Evolutionary conservation across 2,888 invertebrate species (phyloP).

Genomic region (Boloria selene): DNA sequence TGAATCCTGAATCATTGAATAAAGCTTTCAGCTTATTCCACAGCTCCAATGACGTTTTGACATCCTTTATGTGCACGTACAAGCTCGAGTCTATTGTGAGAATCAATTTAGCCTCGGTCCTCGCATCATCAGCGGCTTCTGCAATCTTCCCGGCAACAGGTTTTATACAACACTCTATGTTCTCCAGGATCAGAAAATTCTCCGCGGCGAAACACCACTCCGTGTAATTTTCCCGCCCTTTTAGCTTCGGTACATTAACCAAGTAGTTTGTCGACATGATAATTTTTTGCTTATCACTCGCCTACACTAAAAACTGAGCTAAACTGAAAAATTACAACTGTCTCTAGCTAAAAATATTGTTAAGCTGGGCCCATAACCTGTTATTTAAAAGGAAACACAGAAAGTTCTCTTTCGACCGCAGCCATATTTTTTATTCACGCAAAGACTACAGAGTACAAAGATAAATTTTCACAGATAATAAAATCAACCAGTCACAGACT

Average conservation of each 20-base stretch:
- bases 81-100: too few relatives aligned
- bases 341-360: too few relatives aligned
- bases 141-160: constrained; percentile 7
- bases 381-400: neutral
- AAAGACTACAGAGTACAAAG: too few relatives aligned
- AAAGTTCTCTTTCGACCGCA: too few relatives aligned
- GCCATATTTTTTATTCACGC: too few relatives aligned
- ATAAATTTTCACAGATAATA: too few relatives aligned
- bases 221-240: constrained; percentile 1
- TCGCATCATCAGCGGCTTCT: constrained; percentile 6
- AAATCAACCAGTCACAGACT: too few relatives aligned
- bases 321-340: neutral
- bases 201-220: constrained; percentile 1
- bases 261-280: neutral
- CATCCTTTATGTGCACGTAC: too few relatives aligned
- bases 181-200: neutral
- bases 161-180: neutral
- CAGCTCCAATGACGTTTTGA: too few relatives aligned
- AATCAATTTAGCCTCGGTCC: neutral
- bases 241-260: neutral
- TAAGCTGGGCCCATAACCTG: constrained; percentile 1
- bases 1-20: too few relatives aligned
- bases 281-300: neutral
- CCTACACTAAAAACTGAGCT: constrained; percentile 6
- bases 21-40: too few relatives aligned